phyloP scores from a whole-genome alignment of 1,140 invertebrate genomes.

The Calliphora vicina region DNA sequence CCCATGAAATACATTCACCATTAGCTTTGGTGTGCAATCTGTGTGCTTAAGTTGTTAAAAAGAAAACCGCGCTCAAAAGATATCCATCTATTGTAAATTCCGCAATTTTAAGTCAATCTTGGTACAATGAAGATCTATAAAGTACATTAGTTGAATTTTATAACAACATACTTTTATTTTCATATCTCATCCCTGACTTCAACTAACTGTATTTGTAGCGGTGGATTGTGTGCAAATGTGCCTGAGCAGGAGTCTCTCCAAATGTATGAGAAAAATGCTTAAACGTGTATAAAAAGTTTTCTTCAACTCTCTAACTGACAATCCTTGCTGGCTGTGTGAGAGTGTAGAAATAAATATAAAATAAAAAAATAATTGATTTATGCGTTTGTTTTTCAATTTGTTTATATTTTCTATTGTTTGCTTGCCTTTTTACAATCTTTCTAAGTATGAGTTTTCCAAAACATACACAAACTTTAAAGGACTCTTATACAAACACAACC shows the following conservation, averaged over 20 bases:
- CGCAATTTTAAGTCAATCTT: too few species aligned
- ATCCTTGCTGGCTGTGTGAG: neutral
- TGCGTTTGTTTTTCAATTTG: slow-evolving; percentile 27
- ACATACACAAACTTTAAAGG: neutral
- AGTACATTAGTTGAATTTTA: too few species aligned
- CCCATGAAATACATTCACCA: too few species aligned
- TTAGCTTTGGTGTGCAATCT: too few species aligned
- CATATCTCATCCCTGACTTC: too few species aligned
- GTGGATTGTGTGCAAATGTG: neutral
- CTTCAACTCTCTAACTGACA: neutral
- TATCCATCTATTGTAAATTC: too few species aligned
- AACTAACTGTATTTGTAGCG: too few species aligned
- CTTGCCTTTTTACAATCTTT: neutral
- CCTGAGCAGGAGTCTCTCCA: neutral
- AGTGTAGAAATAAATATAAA: neutral
- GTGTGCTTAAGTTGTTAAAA: too few species aligned
- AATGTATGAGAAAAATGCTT: neutral
- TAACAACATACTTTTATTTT: too few species aligned
- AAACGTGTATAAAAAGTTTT: slow-evolving; percentile 23
- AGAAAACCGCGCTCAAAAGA: too few species aligned
- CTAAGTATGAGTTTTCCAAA: neutral
- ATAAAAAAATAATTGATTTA: slow-evolving; percentile 20
- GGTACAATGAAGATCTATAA: too few species aligned
- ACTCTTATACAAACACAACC: neutral
- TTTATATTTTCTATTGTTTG: slow-evolving; percentile 16